Percentiles rank a stretch among this genome's conserved stretches.
phyloP scores from a whole-genome alignment of 2,888 invertebrate species.

The Venusia cambrica region DNA sequence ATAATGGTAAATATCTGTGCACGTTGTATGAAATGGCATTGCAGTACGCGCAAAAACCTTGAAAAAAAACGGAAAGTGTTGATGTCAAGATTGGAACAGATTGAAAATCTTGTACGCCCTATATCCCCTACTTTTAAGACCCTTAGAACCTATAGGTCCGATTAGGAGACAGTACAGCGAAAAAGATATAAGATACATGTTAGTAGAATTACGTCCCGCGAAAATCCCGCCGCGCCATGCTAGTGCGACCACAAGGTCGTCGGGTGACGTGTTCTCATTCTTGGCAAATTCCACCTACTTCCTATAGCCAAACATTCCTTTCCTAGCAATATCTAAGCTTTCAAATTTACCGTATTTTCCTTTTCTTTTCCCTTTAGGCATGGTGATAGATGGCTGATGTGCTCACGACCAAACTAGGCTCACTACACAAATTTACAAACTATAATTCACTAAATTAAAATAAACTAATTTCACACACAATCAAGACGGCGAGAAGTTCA shows the following conservation, averaged over 20 bases:
- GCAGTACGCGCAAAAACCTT: too few relatives aligned
- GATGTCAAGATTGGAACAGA: too few relatives aligned
- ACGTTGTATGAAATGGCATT: too few relatives aligned
- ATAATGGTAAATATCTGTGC: too few relatives aligned
- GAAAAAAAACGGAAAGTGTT: too few relatives aligned
- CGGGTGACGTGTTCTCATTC: conserved; percentile 77
- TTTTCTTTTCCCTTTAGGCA: conserved; percentile 90
- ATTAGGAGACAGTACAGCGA: too few relatives aligned
- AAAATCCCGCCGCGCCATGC: conserved; percentile 56
- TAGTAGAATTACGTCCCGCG: conserved; percentile 46
- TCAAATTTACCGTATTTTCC: conserved; percentile 84
- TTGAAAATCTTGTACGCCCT: too few relatives aligned
- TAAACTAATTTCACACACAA: conserved; percentile 76
- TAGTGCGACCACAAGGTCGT: conserved; percentile 71
- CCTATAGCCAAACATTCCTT: conserved; percentile 25
- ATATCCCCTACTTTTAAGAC: too few relatives aligned
- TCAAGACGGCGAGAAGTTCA: conserved; percentile 91
- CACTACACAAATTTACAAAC: conserved; percentile 70
- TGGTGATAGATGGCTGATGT: too few relatives aligned
- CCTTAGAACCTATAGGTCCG: too few relatives aligned
- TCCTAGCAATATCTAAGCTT: conserved; percentile 11
- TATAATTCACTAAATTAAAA: conserved; percentile 79
- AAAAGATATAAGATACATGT: too few relatives aligned
- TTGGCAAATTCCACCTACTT: conserved; percentile 49
- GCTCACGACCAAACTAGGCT: conserved; percentile 44